Base-by-base conservation (phyloP, 1,140 invertebrate species). In the Protaetia brevitarsis region DNA sequence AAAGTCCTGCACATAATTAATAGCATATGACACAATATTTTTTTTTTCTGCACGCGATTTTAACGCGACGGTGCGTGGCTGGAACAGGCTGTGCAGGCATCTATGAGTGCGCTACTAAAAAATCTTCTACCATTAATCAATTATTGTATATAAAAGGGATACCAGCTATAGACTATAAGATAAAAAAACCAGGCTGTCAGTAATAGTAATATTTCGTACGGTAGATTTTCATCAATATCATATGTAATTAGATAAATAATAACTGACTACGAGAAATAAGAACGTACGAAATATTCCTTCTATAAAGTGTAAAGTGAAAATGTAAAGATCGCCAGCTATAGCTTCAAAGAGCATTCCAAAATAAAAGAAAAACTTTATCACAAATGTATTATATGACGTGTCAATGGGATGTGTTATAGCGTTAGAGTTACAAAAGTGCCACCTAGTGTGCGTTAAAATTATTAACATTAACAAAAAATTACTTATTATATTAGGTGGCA, bases 1-100 rank as follows among this genome's bases (percentile, higher is more conserved):
- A 8, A 34, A 51, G 30, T 59, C 57, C 57, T 59, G 57, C 57
- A 59, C 57, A 59, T 29, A 59, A 34, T 7, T 34, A n/a, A n/a
- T n/a, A n/a, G n/a, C n/a, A n/a, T n/a, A n/a, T n/a, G n/a, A n/a
- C n/a, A n/a, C n/a, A n/a, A n/a, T n/a, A n/a, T n/a, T n/a, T n/a
- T n/a, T n/a, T n/a, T n/a, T n/a, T n/a, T n/a, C n/a, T 23, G 41
- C 41, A 51, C 41, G 19, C 57, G 57, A 59, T 29, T 31, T 45
- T 57, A 72, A 69, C 72, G 68, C 72, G 72, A 68, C 70, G 72
- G 75, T 78, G 76, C 76, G 77, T 78, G 76, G 77, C 77, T 69
- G 72, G 71, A 73, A 71, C 71, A 76, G 77, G 77, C 77, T 78
- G 76, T 78, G 77, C 76, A 76, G 76, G 76, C 74, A 70, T 69